Base-by-base conservation (phyloP, 1,140 invertebrate genomes). In the Drosophila nannoptera region DNA sequence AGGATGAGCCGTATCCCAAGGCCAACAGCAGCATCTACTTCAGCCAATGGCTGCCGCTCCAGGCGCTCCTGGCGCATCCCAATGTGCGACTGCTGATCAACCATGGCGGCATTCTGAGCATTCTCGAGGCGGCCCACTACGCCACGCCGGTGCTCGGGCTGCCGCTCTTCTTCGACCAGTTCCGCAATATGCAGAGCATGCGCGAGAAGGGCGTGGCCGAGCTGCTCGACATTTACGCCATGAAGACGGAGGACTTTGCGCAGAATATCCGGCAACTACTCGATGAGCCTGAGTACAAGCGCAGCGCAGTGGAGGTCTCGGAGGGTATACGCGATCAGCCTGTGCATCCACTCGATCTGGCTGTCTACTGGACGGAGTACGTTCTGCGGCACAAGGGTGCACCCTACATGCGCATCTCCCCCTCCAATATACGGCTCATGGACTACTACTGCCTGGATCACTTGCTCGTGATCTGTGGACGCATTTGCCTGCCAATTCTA, bases 311-410 rank as follows among this genome's bases (percentile, higher is more conserved):
- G 22, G 77, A 70, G n/a, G 65, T 93, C 4, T 93, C 94, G 1
- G 80, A 88, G 52, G 90, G 92, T 9, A 93, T 93, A 88, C 89
- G 90, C 7, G 94, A 96, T 88, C 91, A 92, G 43, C 92, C 92
- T 2, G 70, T 90, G 9, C 88, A 89, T 9, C 92, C 94, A 0
- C 55, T 94, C 55, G 92, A 95, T 31, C 92, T 91, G 1, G 93
- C 93, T 0, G 89, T 94, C 0, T 95, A 92, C 89, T 95, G 94
- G 93, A 90, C 92, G 0, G 94, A 95, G 78, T 92, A 94, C 61
- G 91, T 94, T 0, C 87, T 92, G 0, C 90, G 93, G 1, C 92
- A 94, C 80, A 90, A 91, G 0, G 90, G 91, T 45, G 90, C 91
- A 0, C 69, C 88, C 1, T 90, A 90, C 16, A 87, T 93, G 16